Base-by-base conservation (phyloP, 2,113 vertebrate species). In the Trichechus manatus region DNA sequence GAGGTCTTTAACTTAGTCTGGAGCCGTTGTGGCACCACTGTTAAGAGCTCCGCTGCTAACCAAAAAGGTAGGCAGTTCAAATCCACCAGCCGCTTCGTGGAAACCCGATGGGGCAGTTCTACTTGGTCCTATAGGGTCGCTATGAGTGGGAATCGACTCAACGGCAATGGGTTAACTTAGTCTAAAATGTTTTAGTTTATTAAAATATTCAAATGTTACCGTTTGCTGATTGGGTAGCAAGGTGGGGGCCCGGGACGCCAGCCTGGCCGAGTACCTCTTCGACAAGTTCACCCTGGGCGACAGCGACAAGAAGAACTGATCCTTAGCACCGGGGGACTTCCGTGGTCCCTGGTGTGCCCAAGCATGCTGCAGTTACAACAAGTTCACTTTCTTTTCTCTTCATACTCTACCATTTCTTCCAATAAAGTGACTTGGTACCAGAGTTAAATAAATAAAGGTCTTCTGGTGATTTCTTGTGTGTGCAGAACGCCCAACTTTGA, bases 391-490 rank as follows among this genome's bases (percentile, higher is more conserved):
- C 68, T 63, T 59, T 47, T 50, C 15, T 50, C 36, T 56, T 81
- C 23, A 3, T 8, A 29, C 33, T 29, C 33, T 4, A 4, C 25
- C 31, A 1, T n/a, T 89, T 63, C 74, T 89, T 72, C 3, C 63
- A 97, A 80, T 95, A 96, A 94, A 97, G 19, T 92, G 84, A 25
- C 6, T 66, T 94, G 44, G 20, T 74, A 89, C n/a, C 42, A 47
- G 47, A 79, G 47, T 25, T 17, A 19, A 86, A n/a, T n/a, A 23
- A 89, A 39, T 44, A n/a, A 80, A 88, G 25, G 61, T 93, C 15
- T 95, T 59, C 39, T 2, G 9, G 53, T 84, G 25, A 68, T 36
- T 36, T 75, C 27, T 39, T 0, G 3, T 81, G 20, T 25, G 25
- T 47, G n/a, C 5, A 31, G 61, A 83, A 25, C 29, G 15, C 33